Conservation (phyloP, 2,113 vertebrate species). For the Charadrius vociferus region DNA sequence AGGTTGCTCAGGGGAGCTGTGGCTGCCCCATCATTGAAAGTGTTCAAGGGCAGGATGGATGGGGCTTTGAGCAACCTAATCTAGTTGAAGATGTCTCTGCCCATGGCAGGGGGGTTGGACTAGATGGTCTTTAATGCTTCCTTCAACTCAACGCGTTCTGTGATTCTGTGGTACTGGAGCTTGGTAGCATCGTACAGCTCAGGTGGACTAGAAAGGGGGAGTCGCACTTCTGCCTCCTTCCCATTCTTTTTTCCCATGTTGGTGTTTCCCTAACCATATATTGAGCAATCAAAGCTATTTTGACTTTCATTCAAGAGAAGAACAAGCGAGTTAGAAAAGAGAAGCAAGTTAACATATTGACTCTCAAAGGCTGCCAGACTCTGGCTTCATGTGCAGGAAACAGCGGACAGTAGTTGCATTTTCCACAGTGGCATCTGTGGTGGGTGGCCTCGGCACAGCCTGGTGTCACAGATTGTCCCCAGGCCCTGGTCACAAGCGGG, state of each 20-base stretch:
- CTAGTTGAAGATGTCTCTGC: neutral
- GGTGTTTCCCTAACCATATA: neutral
- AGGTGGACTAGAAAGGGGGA: neutral
- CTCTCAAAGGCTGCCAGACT: neutral
- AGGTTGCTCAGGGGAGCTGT: neutral
- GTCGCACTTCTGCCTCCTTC: neutral
- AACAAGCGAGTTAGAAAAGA: neutral
- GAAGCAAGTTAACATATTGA: neutral
- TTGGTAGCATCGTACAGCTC: neutral
- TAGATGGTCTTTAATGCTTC: neutral
- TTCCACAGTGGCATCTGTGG: neutral
- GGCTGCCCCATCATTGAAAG: neutral
- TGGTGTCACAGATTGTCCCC: neutral
- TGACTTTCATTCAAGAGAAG: neutral
- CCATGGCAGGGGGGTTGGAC: neutral
- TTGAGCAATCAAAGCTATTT: neutral
- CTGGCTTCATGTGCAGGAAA: neutral
- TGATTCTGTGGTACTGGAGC: neutral
- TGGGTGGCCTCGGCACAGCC: neutral
- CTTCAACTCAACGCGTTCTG: neutral
- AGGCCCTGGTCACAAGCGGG: neutral
- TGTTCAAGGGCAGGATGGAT: neutral
- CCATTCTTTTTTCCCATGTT: neutral
- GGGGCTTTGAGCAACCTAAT: neutral
- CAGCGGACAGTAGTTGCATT: accelerated